Base-by-base conservation (phyloP, 2,797 vertebrate species). In the Sternotherus odoratus region DNA sequence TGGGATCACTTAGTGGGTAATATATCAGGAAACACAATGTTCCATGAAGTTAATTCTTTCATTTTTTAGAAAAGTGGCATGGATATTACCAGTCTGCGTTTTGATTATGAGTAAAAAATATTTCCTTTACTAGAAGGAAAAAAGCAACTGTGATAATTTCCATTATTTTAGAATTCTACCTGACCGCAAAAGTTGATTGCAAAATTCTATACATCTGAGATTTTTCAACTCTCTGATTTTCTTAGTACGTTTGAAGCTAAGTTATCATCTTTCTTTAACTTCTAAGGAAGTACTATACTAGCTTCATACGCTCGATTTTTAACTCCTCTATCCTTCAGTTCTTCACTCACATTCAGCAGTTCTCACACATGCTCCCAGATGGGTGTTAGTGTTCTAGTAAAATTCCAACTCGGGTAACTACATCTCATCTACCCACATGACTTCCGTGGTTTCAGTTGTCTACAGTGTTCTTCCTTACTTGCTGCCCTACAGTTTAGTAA, bases 211-310 rank as follows among this genome's bases (percentile, higher is more conserved):
- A 54, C 17, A 48, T 12, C 12, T 91, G 81, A 12, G 85, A 85
- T 74, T 56, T 91, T 93, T 82, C 66, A 66, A 72, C 16, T 96
- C 92, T 93, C 63, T 75, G 66, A 87, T 49, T 36, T 87, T 53
- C 12, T 48, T 69, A 16, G 74, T 86, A 83, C 66, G 43, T 81
- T 82, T 82, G 16, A 77, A 82, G 6, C 86, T 66, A 82, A 86
- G 26, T 93, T 39, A 43, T 0, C 36, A 57, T 5, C n/a, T 66
- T 82, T 43, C 30, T 66, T 74, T 49, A 83, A 48, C 60, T 66
- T 33, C 3, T 2, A 77, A 75, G 26, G 8, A 46, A 23, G 3
- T 4, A 5, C 43, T 83, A 77, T 66, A 6, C 28, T 57, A 88
- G 81, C 30, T 51, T 28, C 54, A 51, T 75, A 60, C 19, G 24